Base-by-base conservation (phyloP, 2,888 invertebrate genomes). In the Dysmachus trigonus region DNA sequence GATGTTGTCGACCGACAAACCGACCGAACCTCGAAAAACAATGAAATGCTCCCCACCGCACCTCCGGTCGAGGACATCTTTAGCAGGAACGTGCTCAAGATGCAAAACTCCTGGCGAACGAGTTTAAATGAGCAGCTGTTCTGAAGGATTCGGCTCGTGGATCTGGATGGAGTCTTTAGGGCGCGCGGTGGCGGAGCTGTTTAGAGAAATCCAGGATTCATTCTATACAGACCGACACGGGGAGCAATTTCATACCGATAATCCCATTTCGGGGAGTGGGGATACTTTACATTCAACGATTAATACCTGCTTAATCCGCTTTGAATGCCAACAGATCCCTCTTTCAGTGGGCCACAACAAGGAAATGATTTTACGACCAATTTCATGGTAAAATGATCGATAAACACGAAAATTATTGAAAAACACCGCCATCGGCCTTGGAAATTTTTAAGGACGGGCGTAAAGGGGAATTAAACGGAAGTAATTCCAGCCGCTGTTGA, bases 21-120 rank as follows among this genome's bases (percentile, higher is more conserved):
- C 27, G 62, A 62, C 22, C 18, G 27, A 27, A 62, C 18, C 62
- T 22, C 62, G 27, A n/a, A 22, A 76, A 76, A 76, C 76, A 76
- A 76, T 76, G 22, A 38, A 76, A 76, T n/a, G 22, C 22, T 35
- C 8, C 33, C 76, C 18, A n/a, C 18, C 15, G 10, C 18, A 27
- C 27, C 27, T 8, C 35, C 33, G 76, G 76, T 38, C 76, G 76
- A 76, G 76, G 76, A 76, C 76, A 76, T 76, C 76, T 76, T 38
- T 13, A 38, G 73, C 76, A 38, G 38, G 41, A 76, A 35, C 76
- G 76, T 76, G 76, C 76, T 76, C 35, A 76, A 76, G 76, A 76
- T 76, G 76, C 35, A 35, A 76, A 76, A 76, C 35, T 76, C 38
- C 22, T 76, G 76, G 18, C 76, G 76, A 76, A 76, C 22, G 33